phyloP scores from a whole-genome alignment of 1,140 invertebrate genomes.

The Agrilus planipennis region DNA sequence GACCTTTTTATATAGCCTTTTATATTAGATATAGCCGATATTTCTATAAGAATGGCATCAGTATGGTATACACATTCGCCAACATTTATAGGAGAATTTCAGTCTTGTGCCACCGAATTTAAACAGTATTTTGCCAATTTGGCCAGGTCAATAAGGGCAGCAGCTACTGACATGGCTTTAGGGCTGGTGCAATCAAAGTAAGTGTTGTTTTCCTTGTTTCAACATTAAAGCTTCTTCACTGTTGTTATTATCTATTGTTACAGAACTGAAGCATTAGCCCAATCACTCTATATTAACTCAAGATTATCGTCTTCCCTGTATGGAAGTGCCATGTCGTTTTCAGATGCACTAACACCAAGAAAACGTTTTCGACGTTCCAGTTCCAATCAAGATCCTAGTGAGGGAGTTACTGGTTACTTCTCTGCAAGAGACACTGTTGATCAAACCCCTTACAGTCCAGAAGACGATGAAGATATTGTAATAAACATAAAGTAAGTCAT shows the following conservation, averaged over 20 bases:
- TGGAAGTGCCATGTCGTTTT: slow-evolving; percentile 27
- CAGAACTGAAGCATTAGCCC: slow-evolving; percentile 36
- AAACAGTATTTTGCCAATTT: slow-evolving; percentile 59
- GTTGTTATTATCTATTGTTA: slow-evolving; percentile 9
- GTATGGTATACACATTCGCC: slow-evolving; percentile 89
- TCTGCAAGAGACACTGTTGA: slow-evolving; percentile 28
- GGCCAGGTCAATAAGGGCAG: slow-evolving; percentile 70
- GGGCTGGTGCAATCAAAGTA: slow-evolving; percentile 67
- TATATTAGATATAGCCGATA: slow-evolving; percentile 27
- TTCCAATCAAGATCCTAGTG: slow-evolving; percentile 16
- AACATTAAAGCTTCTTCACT: neutral
- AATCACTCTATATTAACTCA: slow-evolving; percentile 43
- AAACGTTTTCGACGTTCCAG: slow-evolving; percentile 32
- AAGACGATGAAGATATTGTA: slow-evolving; percentile 28
- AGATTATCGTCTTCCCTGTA: slow-evolving; percentile 37
- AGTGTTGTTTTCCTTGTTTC: neutral
- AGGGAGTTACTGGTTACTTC: slow-evolving; percentile 22
- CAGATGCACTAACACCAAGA: slow-evolving; percentile 27
- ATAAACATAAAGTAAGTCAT: slow-evolving; percentile 20
- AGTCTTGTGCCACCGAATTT: slow-evolving; percentile 66
- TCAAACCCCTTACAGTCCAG: slow-evolving; percentile 34
- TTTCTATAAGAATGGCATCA: slow-evolving; percentile 69
- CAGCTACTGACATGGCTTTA: slow-evolving; percentile 87
- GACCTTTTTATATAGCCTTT: too few species aligned
- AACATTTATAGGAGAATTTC: slow-evolving; percentile 71